These are phyloP conservation scores for Xiphias gladius DNA, from an alignment of 2,113 vertebrate species.

Conservation along the genomic window DNA sequence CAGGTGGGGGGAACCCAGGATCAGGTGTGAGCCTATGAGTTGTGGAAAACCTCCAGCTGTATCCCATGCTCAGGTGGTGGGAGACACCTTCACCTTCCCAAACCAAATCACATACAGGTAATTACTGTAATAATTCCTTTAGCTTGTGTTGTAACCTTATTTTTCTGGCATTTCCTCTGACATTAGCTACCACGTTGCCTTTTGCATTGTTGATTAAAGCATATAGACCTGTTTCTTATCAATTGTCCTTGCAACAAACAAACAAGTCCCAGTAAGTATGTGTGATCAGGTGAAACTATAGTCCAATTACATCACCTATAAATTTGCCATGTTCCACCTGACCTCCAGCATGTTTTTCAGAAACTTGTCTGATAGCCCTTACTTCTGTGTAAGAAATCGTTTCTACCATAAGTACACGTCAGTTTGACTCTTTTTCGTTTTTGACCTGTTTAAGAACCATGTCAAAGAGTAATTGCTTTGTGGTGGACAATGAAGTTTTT, in stretches of 20 bases:
- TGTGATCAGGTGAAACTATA: not conserved
- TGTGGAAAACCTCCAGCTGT: constrained; percentile 91
- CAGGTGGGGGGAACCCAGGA: constrained; percentile 89
- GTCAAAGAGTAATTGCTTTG: not conserved
- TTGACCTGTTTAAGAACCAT: not conserved
- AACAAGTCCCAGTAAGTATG: too few species aligned
- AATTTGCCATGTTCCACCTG: too few species aligned
- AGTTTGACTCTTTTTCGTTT: too few species aligned
- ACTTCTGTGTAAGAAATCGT: too few species aligned
- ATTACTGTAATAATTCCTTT: constrained; percentile 35
- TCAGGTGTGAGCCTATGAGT: constrained; percentile 88
- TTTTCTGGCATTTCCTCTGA: not conserved
- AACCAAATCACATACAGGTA: constrained; percentile 94
- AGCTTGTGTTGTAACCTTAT: not conserved
- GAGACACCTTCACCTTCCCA: constrained; percentile 87
- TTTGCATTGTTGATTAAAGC: too few species aligned
- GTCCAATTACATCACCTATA: not conserved
- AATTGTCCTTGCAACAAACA: too few species aligned
- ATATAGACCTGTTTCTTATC: too few species aligned
- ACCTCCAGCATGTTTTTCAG: too few species aligned
- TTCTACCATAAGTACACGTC: not conserved
- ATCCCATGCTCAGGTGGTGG: constrained; percentile 84
- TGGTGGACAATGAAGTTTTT: not conserved
- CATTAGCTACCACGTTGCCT: not conserved
- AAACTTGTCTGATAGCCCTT: too few species aligned